Evolutionary conservation across 2,888 invertebrate genomes (phyloP).

Genomic region (Ctena decussata): DNA sequence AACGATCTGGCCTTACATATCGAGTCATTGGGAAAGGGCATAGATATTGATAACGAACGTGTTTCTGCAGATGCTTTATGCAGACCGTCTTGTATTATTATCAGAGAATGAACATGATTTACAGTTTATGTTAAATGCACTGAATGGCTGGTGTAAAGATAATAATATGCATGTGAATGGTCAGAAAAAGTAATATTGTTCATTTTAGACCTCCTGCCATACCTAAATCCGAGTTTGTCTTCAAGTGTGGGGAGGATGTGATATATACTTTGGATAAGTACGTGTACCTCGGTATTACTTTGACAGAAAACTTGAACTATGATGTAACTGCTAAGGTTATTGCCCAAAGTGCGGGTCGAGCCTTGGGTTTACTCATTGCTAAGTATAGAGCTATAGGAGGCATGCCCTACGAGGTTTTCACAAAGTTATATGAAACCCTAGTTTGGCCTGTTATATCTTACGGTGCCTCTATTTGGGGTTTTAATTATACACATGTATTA

Average conservation of each 20-base stretch:
- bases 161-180: slow-evolving; percentile 50
- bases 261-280: slow-evolving; percentile 36
- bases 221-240: slow-evolving; percentile 7
- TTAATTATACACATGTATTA: slow-evolving; percentile 38
- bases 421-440: slow-evolving; percentile 47
- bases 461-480: slow-evolving; percentile 37
- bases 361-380: slow-evolving; percentile 46
- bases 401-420: slow-evolving; percentile 39
- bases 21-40: neutral
- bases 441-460: slow-evolving; percentile 53
- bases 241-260: slow-evolving; percentile 37
- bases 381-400: slow-evolving; percentile 51
- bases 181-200: slow-evolving; percentile 54
- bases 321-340: slow-evolving; percentile 38
- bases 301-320: slow-evolving; percentile 44
- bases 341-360: slow-evolving; percentile 50
- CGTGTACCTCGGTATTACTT: slow-evolving; percentile 41
- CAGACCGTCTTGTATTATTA: slow-evolving; percentile 53
- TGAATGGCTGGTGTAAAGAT: slow-evolving; percentile 43
- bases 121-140: slow-evolving; percentile 37
- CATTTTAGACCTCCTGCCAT: slow-evolving; percentile 46
- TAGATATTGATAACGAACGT: neutral
- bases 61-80: slow-evolving; percentile 29
- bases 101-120: slow-evolving; percentile 45
- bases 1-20: slow-evolving; percentile 21